Evolutionary conservation across 2,888 invertebrate genomes (phyloP).

Genomic region (Chymomyza procnemis): DNA sequence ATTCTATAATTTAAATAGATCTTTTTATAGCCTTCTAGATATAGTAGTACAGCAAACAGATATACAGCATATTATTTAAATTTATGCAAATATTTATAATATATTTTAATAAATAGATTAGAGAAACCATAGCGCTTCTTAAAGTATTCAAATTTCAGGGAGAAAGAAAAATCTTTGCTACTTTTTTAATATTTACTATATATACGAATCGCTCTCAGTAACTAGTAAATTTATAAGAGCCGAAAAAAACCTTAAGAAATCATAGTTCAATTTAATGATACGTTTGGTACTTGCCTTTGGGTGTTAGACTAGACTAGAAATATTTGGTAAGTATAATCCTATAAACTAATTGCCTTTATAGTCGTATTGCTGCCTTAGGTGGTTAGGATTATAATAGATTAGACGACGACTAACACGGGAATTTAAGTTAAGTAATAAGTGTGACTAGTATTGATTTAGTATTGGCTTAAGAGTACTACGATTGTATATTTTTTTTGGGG

Average conservation of each 20-base stretch:
- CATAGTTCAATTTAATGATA: slow-evolving; percentile 7
- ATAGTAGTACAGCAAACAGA: slow-evolving; percentile 1
- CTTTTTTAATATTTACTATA: slow-evolving; percentile 8
- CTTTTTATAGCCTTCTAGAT: background rate
- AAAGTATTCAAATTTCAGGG: background rate
- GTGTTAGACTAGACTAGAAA: slow-evolving; percentile 50
- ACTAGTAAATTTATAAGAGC: slow-evolving; percentile 5
- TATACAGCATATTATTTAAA: background rate
- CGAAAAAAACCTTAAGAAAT: slow-evolving; percentile 22
- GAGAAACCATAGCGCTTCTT: background rate
- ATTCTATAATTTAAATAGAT: background rate
- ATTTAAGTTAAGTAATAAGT: slow-evolving; percentile 22
- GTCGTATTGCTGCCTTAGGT: slow-evolving; percentile 44
- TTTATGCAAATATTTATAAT: background rate
- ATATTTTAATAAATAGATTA: slow-evolving; percentile 1
- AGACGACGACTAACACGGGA: slow-evolving; percentile 1
- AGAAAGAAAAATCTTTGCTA: background rate
- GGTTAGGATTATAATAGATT: slow-evolving; percentile 43
- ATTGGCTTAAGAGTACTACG: slow-evolving; percentile 65
- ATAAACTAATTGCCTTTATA: background rate
- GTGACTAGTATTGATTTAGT: slow-evolving; percentile 68
- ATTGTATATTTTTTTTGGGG: slow-evolving; percentile 33
- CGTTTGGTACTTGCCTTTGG: slow-evolving; percentile 24
- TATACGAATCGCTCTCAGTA: background rate
- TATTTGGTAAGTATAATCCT: slow-evolving; percentile 14